Percentiles rank a stretch among this genome's conserved stretches.
Conservation (phyloP, 1,140 invertebrate genomes). For the Steinernema khuongi region DNA sequence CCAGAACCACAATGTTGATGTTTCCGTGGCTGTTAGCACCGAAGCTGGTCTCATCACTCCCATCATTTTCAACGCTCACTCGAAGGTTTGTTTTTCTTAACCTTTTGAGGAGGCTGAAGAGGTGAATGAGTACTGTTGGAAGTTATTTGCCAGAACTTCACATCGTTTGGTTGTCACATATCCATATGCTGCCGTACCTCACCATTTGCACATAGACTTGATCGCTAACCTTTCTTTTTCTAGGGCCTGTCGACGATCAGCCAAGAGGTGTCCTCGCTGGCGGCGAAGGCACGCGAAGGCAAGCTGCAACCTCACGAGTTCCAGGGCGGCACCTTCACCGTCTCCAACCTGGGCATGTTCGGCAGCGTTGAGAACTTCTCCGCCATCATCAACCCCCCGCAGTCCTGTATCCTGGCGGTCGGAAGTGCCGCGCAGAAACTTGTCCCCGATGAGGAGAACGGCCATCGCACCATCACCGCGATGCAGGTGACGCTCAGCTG, state of each 20-base stretch:
- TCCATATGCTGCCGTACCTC: too few relatives aligned
- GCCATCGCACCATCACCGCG: conserved; percentile 62
- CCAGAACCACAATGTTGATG: conserved; percentile 87
- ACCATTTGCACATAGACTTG: background rate
- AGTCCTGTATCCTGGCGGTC: conserved; percentile 69
- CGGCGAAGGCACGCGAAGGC: conserved; percentile 81
- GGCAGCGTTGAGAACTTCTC: conserved; percentile 69
- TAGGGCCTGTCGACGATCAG: conserved; percentile 80
- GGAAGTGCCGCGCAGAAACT: conserved; percentile 65
- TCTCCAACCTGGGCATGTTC: conserved; percentile 98
- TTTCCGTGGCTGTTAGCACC: conserved; percentile 92
- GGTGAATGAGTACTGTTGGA: background rate
- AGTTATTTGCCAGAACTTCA: conserved; percentile 22
- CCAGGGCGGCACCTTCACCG: conserved; percentile 75
- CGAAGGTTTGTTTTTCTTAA: conserved; percentile 64
- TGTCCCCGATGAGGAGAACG: conserved; percentile 60
- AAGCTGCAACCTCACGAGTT: conserved; percentile 94
- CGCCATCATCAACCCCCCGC: conserved; percentile 70
- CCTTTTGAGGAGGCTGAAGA: background rate
- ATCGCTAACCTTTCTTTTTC: conserved; percentile 30
- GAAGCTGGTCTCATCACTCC: conserved; percentile 92
- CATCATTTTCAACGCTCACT: conserved; percentile 87
- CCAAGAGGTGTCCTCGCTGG: conserved; percentile 75
- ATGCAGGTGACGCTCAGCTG: conserved; percentile 70
- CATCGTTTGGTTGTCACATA: too few relatives aligned